phyloP scores from a whole-genome alignment of 2,797 vertebrate genomes.

The Halcyon chelicuti region DNA sequence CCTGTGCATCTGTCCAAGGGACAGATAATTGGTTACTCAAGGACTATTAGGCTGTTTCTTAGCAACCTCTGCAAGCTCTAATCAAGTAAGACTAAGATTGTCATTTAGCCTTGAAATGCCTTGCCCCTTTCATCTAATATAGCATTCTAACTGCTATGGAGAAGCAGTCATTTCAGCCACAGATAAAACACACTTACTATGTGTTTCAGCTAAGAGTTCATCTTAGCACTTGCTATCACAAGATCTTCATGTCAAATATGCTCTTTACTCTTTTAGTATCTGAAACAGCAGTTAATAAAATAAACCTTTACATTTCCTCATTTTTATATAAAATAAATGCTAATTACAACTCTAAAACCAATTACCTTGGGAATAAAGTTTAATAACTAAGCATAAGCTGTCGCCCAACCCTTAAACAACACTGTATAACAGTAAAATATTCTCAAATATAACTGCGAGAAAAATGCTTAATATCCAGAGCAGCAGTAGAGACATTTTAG shows the following conservation, averaged over 20 bases:
- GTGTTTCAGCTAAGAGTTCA: not conserved
- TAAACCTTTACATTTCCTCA: not conserved
- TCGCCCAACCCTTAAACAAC: not conserved
- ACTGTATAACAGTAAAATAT: not conserved
- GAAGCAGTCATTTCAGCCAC: not conserved
- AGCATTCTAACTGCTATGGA: conserved; percentile 47
- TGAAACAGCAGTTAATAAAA: not conserved
- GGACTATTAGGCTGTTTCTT: conserved; percentile 86
- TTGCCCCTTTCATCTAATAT: conserved; percentile 51
- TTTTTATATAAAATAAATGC: not conserved
- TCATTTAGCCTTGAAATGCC: conserved; percentile 76
- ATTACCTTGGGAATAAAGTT: not conserved
- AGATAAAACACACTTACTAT: conserved; percentile 30
- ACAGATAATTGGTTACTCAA: conserved; percentile 89
- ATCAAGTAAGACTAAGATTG: conserved; percentile 85
- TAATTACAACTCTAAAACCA: not conserved
- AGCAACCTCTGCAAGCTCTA: conserved; percentile 87
- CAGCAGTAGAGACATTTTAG: not conserved
- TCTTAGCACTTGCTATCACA: not conserved
- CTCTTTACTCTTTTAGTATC: not conserved
- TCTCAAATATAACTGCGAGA: not conserved
- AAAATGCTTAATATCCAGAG: not conserved
- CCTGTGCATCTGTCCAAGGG: conserved; percentile 72
- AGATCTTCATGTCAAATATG: not conserved
- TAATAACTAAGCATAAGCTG: not conserved